Percentiles rank a stretch among this genome's conserved stretches.
phyloP scores from a whole-genome alignment of 1,140 invertebrate genomes.

The Lordiphosa collinella region DNA sequence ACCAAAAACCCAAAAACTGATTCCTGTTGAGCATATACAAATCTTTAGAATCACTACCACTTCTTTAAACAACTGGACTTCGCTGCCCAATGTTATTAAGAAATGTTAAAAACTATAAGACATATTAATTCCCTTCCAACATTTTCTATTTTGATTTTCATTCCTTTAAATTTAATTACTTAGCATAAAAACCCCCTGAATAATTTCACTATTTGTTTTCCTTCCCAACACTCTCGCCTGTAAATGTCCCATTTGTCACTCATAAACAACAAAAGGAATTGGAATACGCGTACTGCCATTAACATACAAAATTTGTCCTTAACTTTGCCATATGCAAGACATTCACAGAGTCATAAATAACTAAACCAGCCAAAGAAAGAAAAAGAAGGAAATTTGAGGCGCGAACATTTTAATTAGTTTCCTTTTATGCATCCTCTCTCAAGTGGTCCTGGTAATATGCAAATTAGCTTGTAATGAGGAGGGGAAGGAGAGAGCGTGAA shows the following conservation, averaged over 20 bases:
- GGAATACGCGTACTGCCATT: background rate
- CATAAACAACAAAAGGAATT: constrained; percentile 38
- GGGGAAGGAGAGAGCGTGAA: constrained; percentile 16
- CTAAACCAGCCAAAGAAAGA: constrained; percentile 26
- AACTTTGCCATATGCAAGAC: constrained; percentile 60
- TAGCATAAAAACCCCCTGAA: constrained; percentile 40
- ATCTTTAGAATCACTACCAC: too few species aligned
- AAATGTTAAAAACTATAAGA: background rate
- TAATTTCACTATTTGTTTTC: constrained; percentile 45
- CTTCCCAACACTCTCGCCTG: constrained; percentile 38
- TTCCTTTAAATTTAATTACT: constrained; percentile 2
- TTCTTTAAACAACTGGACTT: too few species aligned
- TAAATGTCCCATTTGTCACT: constrained; percentile 69
- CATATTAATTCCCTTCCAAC: background rate
- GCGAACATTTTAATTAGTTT: constrained; percentile 77
- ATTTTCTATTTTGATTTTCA: background rate
- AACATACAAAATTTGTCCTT: constrained; percentile 10
- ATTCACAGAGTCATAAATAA: constrained; percentile 48
- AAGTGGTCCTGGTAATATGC: constrained; percentile 52
- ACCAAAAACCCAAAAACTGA: too few species aligned
- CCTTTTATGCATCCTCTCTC: constrained; percentile 49
- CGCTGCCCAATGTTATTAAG: too few species aligned
- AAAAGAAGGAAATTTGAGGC: constrained; percentile 60
- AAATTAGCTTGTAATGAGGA: constrained; percentile 61
- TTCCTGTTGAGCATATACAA: too few species aligned